These are phyloP conservation scores for Pteropus alecto DNA, from an alignment of 2,113 vertebrate species.

Conservation along the genomic window DNA sequence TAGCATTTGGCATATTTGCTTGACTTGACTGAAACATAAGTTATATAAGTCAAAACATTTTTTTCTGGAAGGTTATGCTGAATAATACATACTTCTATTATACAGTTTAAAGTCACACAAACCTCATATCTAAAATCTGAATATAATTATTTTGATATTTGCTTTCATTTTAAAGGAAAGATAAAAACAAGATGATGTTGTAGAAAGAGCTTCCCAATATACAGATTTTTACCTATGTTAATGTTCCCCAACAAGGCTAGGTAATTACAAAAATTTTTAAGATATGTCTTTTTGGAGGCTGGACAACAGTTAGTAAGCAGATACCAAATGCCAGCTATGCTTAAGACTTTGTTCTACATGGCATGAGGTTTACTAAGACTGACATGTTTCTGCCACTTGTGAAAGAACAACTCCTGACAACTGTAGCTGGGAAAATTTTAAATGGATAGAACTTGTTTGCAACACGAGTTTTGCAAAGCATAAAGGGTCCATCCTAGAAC, in stretches of 20 bases:
- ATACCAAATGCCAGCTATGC: neutral
- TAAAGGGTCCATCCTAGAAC: neutral
- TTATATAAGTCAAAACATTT: slow-evolving; percentile 1
- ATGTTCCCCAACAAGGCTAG: neutral
- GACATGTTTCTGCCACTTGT: neutral
- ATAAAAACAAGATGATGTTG: neutral
- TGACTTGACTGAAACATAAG: neutral
- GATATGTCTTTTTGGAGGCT: neutral
- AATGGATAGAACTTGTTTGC: neutral
- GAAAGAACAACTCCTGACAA: neutral
- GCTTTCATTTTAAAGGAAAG: neutral
- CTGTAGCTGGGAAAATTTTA: neutral
- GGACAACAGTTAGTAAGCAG: neutral
- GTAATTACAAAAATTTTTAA: neutral
- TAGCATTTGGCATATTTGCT: neutral
- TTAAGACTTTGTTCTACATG: neutral
- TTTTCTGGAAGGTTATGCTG: neutral
- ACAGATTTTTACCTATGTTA: neutral
- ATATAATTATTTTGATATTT: slow-evolving; percentile 17
- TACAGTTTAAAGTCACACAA: neutral
- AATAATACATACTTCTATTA: neutral
- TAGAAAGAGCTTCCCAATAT: neutral
- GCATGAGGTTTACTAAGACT: neutral
- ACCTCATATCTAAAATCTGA: slow-evolving; percentile 5
- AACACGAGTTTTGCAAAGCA: neutral